phyloP scores from a whole-genome alignment of 2,113 vertebrate species.

The Chroicocephalus ridibundus region DNA sequence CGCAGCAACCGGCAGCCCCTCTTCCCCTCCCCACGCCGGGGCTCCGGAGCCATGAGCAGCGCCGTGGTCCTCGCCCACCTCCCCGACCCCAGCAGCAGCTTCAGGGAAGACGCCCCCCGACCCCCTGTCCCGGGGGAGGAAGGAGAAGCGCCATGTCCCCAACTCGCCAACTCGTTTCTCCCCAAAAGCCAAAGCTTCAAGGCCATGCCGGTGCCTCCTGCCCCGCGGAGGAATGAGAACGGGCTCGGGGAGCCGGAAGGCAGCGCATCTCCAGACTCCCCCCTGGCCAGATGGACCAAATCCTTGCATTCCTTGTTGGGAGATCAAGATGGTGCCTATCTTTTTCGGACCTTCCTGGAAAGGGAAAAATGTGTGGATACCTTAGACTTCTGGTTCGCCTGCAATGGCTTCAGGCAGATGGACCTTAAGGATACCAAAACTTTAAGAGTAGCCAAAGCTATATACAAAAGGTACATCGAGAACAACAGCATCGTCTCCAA shows the following conservation, averaged over 20 bases:
- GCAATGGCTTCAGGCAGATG: constrained; percentile 98
- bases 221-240: constrained; percentile 89
- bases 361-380: constrained; percentile 93
- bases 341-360: constrained; percentile 95
- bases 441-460: constrained; percentile 93
- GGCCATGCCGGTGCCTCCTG: constrained; percentile 78
- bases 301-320: constrained; percentile 93
- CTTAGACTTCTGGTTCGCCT: constrained; percentile 99
- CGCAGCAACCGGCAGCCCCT: constrained; percentile 33
- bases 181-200: constrained; percentile 80
- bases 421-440: constrained; percentile 97
- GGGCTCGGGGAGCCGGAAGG: constrained; percentile 95
- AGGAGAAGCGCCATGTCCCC: constrained; percentile 85
- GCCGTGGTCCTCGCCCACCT: constrained; percentile 78
- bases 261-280: constrained; percentile 92
- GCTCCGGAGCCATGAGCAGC: constrained; percentile 89
- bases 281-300: constrained; percentile 93
- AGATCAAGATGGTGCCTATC: constrained; percentile 95
- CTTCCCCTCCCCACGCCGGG: neutral
- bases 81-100: constrained; percentile 90
- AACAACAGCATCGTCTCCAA: constrained; percentile 92
- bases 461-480: constrained; percentile 98
- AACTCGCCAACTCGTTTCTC: constrained; percentile 69
- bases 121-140: constrained; percentile 97
- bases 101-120: constrained; percentile 95